Conservation (phyloP, 37 sponge, comb jelly and placozoan genomes). For the Eunapius fragilis region DNA sequence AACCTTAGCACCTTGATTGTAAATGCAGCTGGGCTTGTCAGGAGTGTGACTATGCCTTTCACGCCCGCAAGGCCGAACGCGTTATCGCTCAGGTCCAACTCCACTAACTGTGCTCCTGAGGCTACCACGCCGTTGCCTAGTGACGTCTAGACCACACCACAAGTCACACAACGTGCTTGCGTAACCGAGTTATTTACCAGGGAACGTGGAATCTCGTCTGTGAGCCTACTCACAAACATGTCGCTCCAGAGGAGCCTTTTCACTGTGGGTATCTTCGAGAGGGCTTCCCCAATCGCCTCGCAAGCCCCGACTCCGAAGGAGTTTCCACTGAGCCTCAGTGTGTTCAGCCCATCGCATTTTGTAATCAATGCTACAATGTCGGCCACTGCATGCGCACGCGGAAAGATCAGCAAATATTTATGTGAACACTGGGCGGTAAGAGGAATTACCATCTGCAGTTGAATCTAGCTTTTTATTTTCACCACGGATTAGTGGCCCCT, state of each 20-base stretch:
- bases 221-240: slow-evolving; percentile 96
- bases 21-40: slow-evolving; percentile 86
- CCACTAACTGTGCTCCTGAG: slow-evolving; percentile 77
- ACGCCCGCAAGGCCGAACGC: slow-evolving; percentile 98
- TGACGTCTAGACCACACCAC: slow-evolving; percentile 38
- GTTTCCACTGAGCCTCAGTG: slow-evolving; percentile 90
- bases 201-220: slow-evolving; percentile 88
- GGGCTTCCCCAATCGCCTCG: slow-evolving; percentile 80
- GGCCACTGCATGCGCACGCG: slow-evolving; percentile 41
- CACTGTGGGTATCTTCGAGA: slow-evolving; percentile 61
- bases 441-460: slow-evolving; percentile 66
- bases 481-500: slow-evolving; percentile 12
- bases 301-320: slow-evolving; percentile 92
- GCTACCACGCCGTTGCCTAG: slow-evolving; percentile 86
- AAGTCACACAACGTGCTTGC: not conserved
- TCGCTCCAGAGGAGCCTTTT: slow-evolving; percentile 90
- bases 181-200: slow-evolving; percentile 51
- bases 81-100: slow-evolving; percentile 97
- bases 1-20: slow-evolving; percentile 85
- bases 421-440: not conserved
- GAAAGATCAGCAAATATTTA: not conserved
- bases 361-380: slow-evolving; percentile 77
- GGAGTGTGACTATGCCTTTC: slow-evolving; percentile 70
- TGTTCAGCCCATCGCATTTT: slow-evolving; percentile 60
- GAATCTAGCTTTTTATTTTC: slow-evolving; percentile 54